Evolutionary conservation across 2,113 vertebrate species (phyloP).

Genomic region (Carettochelys insculpta): DNA sequence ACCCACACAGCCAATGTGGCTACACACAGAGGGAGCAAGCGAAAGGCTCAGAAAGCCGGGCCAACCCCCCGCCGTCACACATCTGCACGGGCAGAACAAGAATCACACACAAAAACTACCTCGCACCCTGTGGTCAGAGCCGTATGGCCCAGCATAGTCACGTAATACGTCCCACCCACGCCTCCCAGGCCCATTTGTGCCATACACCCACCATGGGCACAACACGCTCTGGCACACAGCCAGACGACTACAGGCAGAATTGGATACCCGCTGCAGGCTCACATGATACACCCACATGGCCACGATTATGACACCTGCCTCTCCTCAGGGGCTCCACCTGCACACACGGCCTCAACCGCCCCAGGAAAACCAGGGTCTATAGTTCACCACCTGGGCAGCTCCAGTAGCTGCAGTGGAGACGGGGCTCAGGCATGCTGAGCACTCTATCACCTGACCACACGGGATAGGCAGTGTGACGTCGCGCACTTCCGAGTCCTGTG

Average conservation of each 20-base stretch:
- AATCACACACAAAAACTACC: neutral
- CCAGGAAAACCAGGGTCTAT: neutral
- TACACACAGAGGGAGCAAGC: neutral
- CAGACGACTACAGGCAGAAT: neutral
- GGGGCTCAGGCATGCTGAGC: neutral
- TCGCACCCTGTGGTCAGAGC: neutral
- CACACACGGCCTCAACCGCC: neutral
- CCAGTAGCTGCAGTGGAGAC: neutral
- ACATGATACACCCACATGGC: neutral
- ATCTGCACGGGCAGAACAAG: neutral
- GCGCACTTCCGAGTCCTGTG: neutral
- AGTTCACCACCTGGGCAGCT: neutral
- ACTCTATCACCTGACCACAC: too few species aligned
- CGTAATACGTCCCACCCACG: neutral
- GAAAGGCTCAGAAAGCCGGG: neutral
- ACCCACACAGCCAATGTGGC: neutral
- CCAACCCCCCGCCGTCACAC: too few species aligned
- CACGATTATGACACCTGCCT: neutral
- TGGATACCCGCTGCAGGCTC: neutral
- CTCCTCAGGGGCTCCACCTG: neutral
- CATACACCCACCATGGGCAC: fast-evolving
- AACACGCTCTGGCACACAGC: neutral
- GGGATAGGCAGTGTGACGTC: neutral
- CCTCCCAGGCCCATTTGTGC: too few species aligned
- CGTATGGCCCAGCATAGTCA: neutral